Base-by-base conservation (phyloP, 2,888 invertebrate species). In the Lasioglossum pauxillum region DNA sequence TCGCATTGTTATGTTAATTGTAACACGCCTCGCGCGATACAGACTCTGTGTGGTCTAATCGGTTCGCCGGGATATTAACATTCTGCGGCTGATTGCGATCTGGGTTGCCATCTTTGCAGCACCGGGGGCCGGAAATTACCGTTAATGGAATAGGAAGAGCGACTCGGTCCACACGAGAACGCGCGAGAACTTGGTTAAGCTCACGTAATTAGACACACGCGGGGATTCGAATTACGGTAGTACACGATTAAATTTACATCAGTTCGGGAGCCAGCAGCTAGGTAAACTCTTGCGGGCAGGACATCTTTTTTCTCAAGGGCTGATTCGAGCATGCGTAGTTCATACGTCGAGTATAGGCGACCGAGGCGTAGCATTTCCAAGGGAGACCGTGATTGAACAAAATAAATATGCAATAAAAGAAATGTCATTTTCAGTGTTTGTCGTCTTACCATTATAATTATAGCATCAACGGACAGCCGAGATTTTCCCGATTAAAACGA, bases 1-100 rank as follows among this genome's bases (percentile, higher is more conserved):
- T 92, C 91, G 83, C 91, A 83, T 92, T 91, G 92, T 92, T 92
- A 93, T 91, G 93, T 90, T 93, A 93, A 93, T 93, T 92, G 89
- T 86, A 80, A 87, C 78, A 84, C 89, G 90, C 74, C 82, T 76
- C 49, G 86, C 78, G 86, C 80, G 90, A 84, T 82, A 85, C 69
- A 74, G 31, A 12, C 71, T 71, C 71, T 49, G 10, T 41, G 16
- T 31, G 27, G 53, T 81, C 86, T 86, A 84, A 90, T 91, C 86
- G 88, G 90, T 91, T 86, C 83, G 84, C 79, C 82, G 67, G 75
- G 57, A 83, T 86, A 83, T 85, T 80, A 78, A 80, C 80, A 41
- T 71, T 57, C 16, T 60, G 74, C 35, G 35, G 35, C 49, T 35
- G 74, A 74, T 74, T 53, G 31, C 74, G 74, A 74, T 74, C 44